Evolutionary conservation across 92 coral and sea anemone genomes (phyloP).

Genomic region (Anthopleura xanthogrammica): DNA sequence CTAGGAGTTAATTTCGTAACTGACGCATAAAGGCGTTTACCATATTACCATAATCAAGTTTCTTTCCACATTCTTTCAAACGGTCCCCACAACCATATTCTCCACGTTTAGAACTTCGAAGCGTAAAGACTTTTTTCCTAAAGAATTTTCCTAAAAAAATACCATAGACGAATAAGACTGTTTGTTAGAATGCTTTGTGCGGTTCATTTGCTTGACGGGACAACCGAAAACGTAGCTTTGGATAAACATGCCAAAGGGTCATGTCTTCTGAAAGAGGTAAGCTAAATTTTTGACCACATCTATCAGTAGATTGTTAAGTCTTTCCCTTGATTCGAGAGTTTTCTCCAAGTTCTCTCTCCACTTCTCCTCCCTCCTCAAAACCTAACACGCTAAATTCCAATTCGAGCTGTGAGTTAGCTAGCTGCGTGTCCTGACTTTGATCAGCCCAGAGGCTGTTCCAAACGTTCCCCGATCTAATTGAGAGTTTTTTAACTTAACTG

Average conservation of each 20-base stretch:
- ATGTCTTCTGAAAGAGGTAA: constrained; percentile 35
- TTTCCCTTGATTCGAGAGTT: no score
- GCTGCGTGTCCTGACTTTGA: no score
- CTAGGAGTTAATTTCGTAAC: not conserved
- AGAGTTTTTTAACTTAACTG: not conserved
- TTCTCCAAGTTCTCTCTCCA: no score
- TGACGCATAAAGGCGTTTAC: not conserved
- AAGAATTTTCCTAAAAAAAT: no score
- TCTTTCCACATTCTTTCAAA: not conserved
- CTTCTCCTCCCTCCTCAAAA: no score
- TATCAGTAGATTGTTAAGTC: not conserved
- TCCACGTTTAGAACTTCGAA: not conserved
- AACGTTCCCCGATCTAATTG: not conserved
- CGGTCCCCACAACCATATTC: not conserved
- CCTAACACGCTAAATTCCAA: no score
- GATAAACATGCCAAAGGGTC: constrained; percentile 30
- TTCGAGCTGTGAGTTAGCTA: no score
- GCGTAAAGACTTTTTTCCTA: no score
- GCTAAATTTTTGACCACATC: not conserved
- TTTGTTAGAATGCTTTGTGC: constrained; percentile 23
- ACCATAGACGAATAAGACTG: no score
- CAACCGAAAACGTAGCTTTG: constrained; percentile 18
- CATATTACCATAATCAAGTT: not conserved
- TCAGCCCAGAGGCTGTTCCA: no score
- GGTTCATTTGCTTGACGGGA: constrained; percentile 26